These are phyloP conservation scores for Ceratoteleas bidentatus DNA, from an alignment of 1,140 invertebrate genomes.

Conservation along the genomic window DNA sequence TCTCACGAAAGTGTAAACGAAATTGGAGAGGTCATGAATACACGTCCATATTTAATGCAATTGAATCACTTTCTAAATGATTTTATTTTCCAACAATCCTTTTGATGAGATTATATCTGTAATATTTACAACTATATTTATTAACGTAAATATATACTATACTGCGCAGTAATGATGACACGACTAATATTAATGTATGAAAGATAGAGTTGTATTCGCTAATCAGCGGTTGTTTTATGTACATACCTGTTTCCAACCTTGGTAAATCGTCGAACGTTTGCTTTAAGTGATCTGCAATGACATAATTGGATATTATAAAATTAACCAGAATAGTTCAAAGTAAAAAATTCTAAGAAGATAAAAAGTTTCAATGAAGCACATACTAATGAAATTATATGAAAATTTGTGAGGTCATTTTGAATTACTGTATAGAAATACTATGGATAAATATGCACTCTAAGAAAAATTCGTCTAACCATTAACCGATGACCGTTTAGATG, in stretches of 20 bases:
- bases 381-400: no score
- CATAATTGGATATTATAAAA: conserved; percentile 6
- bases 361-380: no score
- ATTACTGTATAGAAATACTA: no score
- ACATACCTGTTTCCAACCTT: conserved; percentile 79
- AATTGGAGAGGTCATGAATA: conserved; percentile 54
- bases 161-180: conserved; percentile 34
- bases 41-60: conserved; percentile 21
- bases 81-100: conserved; percentile 6
- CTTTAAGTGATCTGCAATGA: conserved; percentile 79
- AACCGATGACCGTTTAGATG: no score
- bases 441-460: no score
- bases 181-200: conserved; percentile 29
- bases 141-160: conserved; percentile 11
- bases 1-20: conserved; percentile 35
- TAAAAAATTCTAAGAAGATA: no score
- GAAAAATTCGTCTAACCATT: no score
- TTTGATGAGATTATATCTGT: conserved; percentile 11
- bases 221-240: conserved; percentile 29
- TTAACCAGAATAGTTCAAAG: no score
- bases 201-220: not conserved
- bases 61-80: conserved; percentile 35
- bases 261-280: conserved; percentile 78
- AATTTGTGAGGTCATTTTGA: no score
- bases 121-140: conserved; percentile 32